Evolutionary conservation across 2,888 invertebrate species (phyloP).

Genomic region (Perizoma affinitatum): DNA sequence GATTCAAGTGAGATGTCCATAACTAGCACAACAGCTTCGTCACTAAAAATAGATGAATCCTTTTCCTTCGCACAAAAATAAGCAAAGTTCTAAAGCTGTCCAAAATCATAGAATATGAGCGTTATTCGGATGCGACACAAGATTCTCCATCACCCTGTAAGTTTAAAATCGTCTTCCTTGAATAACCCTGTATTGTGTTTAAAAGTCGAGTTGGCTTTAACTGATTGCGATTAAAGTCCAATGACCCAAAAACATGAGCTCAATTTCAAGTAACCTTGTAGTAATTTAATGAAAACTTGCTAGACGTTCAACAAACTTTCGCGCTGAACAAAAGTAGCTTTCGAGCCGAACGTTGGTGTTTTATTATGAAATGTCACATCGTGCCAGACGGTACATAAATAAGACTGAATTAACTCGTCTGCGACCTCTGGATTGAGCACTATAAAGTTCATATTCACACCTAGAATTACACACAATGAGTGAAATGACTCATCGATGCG

Average conservation of each 20-base stretch:
- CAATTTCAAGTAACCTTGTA: slow-evolving; percentile 36
- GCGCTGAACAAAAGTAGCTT: slow-evolving; percentile 54
- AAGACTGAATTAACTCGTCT: slow-evolving; percentile 80
- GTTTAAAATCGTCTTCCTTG: too few relatives aligned
- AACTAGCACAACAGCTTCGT: too few relatives aligned
- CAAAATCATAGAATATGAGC: too few relatives aligned
- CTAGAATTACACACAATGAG: slow-evolving; percentile 49
- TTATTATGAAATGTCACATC: slow-evolving; percentile 79
- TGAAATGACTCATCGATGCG: slow-evolving; percentile 24
- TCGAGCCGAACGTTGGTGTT: slow-evolving; percentile 62
- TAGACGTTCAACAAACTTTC: slow-evolving; percentile 73
- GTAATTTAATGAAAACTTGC: slow-evolving; percentile 49
- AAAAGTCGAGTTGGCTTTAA: not conserved
- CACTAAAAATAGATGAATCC: too few relatives aligned
- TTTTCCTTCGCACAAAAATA: too few relatives aligned
- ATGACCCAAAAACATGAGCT: slow-evolving; percentile 14
- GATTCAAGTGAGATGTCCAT: too few relatives aligned
- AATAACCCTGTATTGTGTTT: too few relatives aligned
- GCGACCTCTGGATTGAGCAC: slow-evolving; percentile 67
- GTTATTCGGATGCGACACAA: too few relatives aligned
- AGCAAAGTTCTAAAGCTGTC: too few relatives aligned
- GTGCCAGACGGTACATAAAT: slow-evolving; percentile 80
- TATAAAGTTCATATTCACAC: slow-evolving; percentile 65
- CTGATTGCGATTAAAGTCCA: slow-evolving; percentile 1
- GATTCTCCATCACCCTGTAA: too few relatives aligned